Evolutionary conservation across 2,888 invertebrate genomes (phyloP), one percentile per base, ranked within the genome.

Genomic region (Invenusta paracnida): DNA sequence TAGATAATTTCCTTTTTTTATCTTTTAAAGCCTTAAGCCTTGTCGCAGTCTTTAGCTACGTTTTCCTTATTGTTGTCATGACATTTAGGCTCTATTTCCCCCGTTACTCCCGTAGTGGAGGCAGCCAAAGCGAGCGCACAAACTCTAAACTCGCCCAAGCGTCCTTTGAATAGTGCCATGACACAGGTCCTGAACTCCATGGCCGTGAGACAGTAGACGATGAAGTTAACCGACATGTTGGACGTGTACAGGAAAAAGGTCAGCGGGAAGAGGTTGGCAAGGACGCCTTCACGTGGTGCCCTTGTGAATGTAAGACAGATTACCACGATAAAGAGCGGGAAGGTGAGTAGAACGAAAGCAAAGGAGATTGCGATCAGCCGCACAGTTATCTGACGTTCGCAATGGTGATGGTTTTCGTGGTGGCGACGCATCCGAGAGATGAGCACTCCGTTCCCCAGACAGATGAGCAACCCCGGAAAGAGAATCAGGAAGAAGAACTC

Each of bases 171-270:
- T 11, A 85, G 29, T 25, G 86, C 85, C 23, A 1, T 30, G 1
- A 85, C 86, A 0, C 85, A 86, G 13, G 27, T 31, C 23, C 86
- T 86, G 86, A 85, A 85, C 23, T 86, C 85, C 2, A 5, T 23
- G 13, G 86, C 86, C 1, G 86, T 86, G 29, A 85, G 86, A 31
- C 86, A 85, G 67, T 85, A 85, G 31, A 85, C 25, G 30, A 85
- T 30, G 67, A 85, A 85, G 67, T 85, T 85, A n/a, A 48, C 30
- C 17, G 30, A 31, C 27, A 85, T 23, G 67, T 85, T 85, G 85
- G 31, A 25, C n/a, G 85, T 30, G 85, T 86, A 85, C 13, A 85
- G 11, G 27, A 86, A 28, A 27, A 85, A 31, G 25, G 86, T 30
- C 0, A 85, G n/a, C 13, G 85, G 29, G 29, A 85, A 85, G 86